phyloP scores from a whole-genome alignment of 1,140 invertebrate species.

The Zeugodacus cucurbitae region DNA sequence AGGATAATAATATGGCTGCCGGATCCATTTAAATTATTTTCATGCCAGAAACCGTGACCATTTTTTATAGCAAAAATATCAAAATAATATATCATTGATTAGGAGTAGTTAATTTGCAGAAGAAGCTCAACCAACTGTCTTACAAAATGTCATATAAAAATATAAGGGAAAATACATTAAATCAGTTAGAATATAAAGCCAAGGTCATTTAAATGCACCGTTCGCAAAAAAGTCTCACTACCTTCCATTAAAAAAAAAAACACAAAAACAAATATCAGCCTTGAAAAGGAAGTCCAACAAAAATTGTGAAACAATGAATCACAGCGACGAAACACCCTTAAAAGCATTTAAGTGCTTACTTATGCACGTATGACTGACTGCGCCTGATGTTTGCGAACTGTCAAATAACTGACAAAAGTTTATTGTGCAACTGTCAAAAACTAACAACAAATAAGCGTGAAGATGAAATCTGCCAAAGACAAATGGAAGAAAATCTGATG shows the following conservation, averaged over 20 bases:
- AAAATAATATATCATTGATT: too few species aligned
- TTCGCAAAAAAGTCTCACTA: too few species aligned
- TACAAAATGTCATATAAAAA: too few species aligned
- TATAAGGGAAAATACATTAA: too few species aligned
- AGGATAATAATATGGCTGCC: too few species aligned
- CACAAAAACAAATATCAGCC: not conserved
- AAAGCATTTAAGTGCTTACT: not conserved
- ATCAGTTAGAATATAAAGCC: too few species aligned
- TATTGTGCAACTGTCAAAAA: slow-evolving; percentile 6
- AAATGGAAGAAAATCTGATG: not conserved
- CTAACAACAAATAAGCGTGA: not conserved
- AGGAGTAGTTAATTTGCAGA: too few species aligned
- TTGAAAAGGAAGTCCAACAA: not conserved
- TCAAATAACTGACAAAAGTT: slow-evolving; percentile 37
- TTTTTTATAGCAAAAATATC: too few species aligned
- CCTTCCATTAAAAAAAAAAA: not conserved
- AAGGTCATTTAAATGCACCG: too few species aligned
- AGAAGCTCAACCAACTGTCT: too few species aligned
- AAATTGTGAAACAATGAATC: not conserved
- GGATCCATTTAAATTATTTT: too few species aligned
- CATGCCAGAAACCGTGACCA: too few species aligned
- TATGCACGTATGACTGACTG: not conserved
- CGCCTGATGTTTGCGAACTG: not conserved
- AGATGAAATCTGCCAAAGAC: not conserved
- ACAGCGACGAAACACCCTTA: not conserved